Base-by-base conservation (phyloP, 2,797 vertebrate species). In the Alectoris magna region DNA sequence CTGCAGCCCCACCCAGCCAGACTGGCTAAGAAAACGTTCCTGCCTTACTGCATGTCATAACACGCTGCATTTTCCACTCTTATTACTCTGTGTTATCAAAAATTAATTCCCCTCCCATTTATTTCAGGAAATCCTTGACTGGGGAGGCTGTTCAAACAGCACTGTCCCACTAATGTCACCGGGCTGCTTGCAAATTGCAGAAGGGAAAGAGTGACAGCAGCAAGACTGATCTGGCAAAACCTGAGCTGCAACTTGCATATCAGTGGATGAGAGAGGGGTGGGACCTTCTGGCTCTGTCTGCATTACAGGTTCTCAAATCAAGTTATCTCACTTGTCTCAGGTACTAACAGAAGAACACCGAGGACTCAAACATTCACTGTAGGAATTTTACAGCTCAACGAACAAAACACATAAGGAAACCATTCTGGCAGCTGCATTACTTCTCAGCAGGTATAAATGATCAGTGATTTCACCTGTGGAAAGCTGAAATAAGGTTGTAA, bases 181-280 rank as follows among this genome's bases (percentile, higher is more conserved):
- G 0, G 62, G 89, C 88, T 97, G 85, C 95, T 97, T 95, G 92
- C 92, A 78, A 93, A 95, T 78, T 90, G 94, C 51, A 0, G 84
- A 85, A 83, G 15, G 87, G 66, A 55, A 82, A 23, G 72, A 10
- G 82, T 41, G 83, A 89, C 72, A 90, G 3, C 60, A 46, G 93
- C 72, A 70, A 21, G 15, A 41, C 75, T 74, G 83, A 88, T 90
- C 82, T 87, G 92, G 81, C 90, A 79, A 34, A 46, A 69, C 67
- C 77, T 14, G 31, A 73, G 3, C 5, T 74, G 88, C 66, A 84
- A 88, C 87, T 55, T 5, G 9, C 0, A 0, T 9, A 41, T 18
- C 3, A 21, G 88, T 60, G 92, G 96, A 91, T 87, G 91, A 93
- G 3, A 46, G 29, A 9, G 44, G 90, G 90, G 93, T 60, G 93